A percentile compares a stretch with the other conserved stretches of the same genome.
These are phyloP conservation scores for Gymnothorax reevesii DNA, from an alignment of 2,797 vertebrate genomes.

Conservation along the genomic window DNA sequence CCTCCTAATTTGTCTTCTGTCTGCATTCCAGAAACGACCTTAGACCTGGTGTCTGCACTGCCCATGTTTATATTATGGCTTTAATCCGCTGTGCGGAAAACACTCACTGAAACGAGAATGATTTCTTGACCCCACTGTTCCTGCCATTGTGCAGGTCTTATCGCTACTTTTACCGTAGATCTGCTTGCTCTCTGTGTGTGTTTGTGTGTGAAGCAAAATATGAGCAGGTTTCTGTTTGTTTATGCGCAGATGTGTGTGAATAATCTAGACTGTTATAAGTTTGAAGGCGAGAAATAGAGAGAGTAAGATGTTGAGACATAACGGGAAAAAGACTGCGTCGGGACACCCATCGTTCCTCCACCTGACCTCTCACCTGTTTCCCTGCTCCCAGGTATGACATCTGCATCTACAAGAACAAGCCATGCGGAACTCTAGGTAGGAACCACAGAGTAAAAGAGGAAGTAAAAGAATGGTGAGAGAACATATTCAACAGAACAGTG, in stretches of 20 bases:
- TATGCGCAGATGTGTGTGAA: slow-evolving; percentile 6
- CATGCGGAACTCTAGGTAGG: slow-evolving; percentile 95
- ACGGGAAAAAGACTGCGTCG: not conserved
- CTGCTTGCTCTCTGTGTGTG: slow-evolving; percentile 28
- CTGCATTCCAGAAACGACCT: not conserved
- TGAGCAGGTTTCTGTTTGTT: not conserved
- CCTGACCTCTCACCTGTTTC: slow-evolving; percentile 29
- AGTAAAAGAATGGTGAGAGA: not conserved
- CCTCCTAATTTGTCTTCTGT: not conserved
- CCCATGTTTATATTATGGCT: slow-evolving; percentile 35
- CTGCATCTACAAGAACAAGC: slow-evolving; percentile 99
- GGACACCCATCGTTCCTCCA: slow-evolving; percentile 19
- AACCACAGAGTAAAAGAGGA: slow-evolving; percentile 9
- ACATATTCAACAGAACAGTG: slow-evolving; percentile 23
- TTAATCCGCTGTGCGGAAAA: slow-evolving; percentile 62
- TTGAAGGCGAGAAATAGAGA: not conserved
- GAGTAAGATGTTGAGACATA: not conserved
- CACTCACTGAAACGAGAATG: slow-evolving; percentile 59
- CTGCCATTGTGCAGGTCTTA: slow-evolving; percentile 67
- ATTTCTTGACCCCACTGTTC: slow-evolving; percentile 58
- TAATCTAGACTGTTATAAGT: not conserved
- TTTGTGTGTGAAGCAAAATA: not conserved
- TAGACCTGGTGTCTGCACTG: not conserved
- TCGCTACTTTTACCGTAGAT: slow-evolving; percentile 49
- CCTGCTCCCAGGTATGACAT: slow-evolving; percentile 86